These are phyloP conservation scores for Perizoma affinitatum DNA, from an alignment of 2,888 invertebrate species.

Conservation along the genomic window DNA sequence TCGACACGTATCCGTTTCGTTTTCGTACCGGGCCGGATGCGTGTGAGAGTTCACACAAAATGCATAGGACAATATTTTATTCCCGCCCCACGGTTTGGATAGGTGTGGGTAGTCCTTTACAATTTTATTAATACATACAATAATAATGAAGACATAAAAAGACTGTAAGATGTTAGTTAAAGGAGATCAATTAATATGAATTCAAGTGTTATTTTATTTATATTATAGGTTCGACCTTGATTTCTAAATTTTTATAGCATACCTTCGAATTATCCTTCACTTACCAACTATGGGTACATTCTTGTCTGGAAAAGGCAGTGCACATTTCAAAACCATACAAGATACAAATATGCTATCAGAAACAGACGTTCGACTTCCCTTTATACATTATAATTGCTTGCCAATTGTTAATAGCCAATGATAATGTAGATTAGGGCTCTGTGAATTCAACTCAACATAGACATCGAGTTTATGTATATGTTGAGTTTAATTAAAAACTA, in stretches of 20 bases:
- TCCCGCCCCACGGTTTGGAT: no score
- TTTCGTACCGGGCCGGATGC: no score
- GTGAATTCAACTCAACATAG: no score
- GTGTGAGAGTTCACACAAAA: no score
- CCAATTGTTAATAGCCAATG: neutral
- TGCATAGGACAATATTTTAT: no score
- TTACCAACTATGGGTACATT: constrained; percentile 23
- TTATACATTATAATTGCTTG: constrained; percentile 13
- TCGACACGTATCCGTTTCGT: no score
- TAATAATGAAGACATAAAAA: no score
- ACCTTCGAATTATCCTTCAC: constrained; percentile 15
- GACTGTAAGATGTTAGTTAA: constrained; percentile 8
- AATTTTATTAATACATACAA: no score
- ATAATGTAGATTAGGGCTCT: no score
- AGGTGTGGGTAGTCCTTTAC: no score
- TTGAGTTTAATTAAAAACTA: no score
- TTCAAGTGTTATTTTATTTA: constrained; percentile 3
- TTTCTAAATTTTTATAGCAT: constrained; percentile 7
- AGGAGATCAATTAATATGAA: constrained; percentile 17
- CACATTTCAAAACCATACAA: constrained; percentile 16
- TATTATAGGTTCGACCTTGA: constrained; percentile 1
- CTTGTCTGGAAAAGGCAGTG: constrained; percentile 21
- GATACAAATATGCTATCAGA: constrained; percentile 22
- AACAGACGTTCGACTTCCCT: constrained; percentile 28
- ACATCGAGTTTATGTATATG: no score